Evolutionary conservation across 1,140 invertebrate species (phyloP).

Genomic region (Grapholita molesta): DNA sequence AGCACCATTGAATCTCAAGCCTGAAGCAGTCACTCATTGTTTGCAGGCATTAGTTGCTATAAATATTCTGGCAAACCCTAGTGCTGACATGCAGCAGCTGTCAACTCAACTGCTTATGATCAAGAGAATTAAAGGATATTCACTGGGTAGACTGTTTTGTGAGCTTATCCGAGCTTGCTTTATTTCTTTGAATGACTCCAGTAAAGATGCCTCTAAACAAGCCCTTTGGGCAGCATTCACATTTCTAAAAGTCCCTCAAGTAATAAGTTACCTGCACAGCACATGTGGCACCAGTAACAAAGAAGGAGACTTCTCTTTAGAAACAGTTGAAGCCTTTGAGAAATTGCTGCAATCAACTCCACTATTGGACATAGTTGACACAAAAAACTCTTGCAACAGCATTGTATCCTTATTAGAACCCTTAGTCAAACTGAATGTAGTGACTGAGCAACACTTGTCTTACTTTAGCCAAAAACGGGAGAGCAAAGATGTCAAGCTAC

Average conservation of each 20-base stretch:
- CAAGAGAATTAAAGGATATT: constrained; percentile 88
- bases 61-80: constrained; percentile 86
- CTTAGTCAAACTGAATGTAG: constrained; percentile 87
- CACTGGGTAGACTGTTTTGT: constrained; percentile 86
- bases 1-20: constrained; percentile 76
- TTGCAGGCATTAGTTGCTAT: constrained; percentile 87
- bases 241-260: constrained; percentile 92
- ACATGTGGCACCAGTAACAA: constrained; percentile 76
- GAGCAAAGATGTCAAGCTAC: constrained; percentile 72
- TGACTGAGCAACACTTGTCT: constrained; percentile 87
- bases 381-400: constrained; percentile 92
- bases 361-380: constrained; percentile 92
- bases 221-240: constrained; percentile 96
- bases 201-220: constrained; percentile 85
- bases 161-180: constrained; percentile 94
- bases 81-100: constrained; percentile 86
- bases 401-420: constrained; percentile 91
- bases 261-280: constrained; percentile 84
- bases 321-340: constrained; percentile 90
- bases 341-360: constrained; percentile 89
- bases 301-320: constrained; percentile 82
- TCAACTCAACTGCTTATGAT: constrained; percentile 90
- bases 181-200: constrained; percentile 90
- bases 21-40: constrained; percentile 85
- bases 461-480: constrained; percentile 85